These are phyloP conservation scores for Seira musarum DNA, from an alignment of 2,888 invertebrate genomes.

Conservation along the genomic window DNA sequence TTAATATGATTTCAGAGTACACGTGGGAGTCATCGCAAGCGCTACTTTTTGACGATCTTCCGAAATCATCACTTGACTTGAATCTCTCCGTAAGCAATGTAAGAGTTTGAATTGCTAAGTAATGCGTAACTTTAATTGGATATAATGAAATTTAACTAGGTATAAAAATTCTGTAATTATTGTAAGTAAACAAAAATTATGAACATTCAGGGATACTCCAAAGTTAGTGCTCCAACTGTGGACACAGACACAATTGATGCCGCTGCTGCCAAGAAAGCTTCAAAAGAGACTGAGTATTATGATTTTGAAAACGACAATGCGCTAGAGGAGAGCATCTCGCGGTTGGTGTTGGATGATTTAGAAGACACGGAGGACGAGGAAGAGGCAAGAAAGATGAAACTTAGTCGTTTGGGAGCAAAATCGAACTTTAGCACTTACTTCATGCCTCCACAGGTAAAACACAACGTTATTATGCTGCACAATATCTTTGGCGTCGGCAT, in stretches of 20 bases:
- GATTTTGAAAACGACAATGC: slow-evolving; percentile 67
- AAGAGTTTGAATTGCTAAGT: too few relatives aligned
- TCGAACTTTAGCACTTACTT: slow-evolving; percentile 64
- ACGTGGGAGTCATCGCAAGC: slow-evolving; percentile 63
- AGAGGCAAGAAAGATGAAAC: slow-evolving; percentile 58
- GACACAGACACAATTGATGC: neutral
- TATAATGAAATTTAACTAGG: too few relatives aligned
- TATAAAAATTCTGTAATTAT: too few relatives aligned
- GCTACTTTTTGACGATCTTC: slow-evolving; percentile 40
- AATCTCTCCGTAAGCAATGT: slow-evolving; percentile 51
- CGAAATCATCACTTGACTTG: slow-evolving; percentile 24
- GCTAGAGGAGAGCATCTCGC: slow-evolving; percentile 71
- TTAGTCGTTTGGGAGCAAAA: slow-evolving; percentile 62
- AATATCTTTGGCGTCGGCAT: too few relatives aligned
- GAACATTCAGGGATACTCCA: slow-evolving; percentile 38
- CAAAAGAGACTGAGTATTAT: slow-evolving; percentile 64
- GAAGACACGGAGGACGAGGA: slow-evolving; percentile 67
- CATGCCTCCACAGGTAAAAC: slow-evolving; percentile 67
- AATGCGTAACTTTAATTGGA: too few relatives aligned
- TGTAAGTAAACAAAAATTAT: too few relatives aligned
- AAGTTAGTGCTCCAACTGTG: slow-evolving; percentile 23
- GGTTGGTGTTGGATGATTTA: slow-evolving; percentile 71
- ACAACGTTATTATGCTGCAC: too few relatives aligned
- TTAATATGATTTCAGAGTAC: slow-evolving; percentile 54
- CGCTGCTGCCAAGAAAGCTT: neutral